Evolutionary conservation across 2,888 invertebrate genomes (phyloP), one percentile per base, ranked within the genome.

Genomic region (Tetragonula carbonaria): DNA sequence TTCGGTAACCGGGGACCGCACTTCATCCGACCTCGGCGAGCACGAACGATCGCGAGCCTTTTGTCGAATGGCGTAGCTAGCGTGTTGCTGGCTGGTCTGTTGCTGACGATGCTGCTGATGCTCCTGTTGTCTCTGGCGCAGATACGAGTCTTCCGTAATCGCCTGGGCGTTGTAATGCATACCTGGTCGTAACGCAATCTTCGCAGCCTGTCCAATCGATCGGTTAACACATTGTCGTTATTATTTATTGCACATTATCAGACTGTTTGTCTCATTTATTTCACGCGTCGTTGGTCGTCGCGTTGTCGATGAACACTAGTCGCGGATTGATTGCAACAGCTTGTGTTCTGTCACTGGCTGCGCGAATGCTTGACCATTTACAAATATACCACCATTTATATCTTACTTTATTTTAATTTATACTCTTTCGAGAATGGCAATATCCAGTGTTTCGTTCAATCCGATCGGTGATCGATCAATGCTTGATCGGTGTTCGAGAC

Each of bases 111-210:
- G 75, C 51, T 51, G 63, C 8, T 70, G 74, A 2, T 71, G 74
- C 4, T 65, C 33, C 21, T 81, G 81, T 14, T 83, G 84, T 16
- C 72, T 91, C 65, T 92, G 93, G 59, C 78, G 73, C 23, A 92
- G 87, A 18, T 83, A 83, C 28, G 77, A 73, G 33, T 93, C 92
- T 53, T 93, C 93, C 55, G 91, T 84, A 59, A 91, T 90, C 71
- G 91, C 90, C 81, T 92, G 92, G 33, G 92, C 86, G 90, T 93
- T 93, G 91, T 92, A 94, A 87, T 93, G 93, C 93, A 94, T 93
- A 67, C 93, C 92, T 82, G 93, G 53, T 45, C 16, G 91, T 53
- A 45, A 8, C 13, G 8, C 28, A 18, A 62, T 4, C 8, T 75
- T 33, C 33, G 33, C 21, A 14, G 51, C 53, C 51, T 73, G 62